These are phyloP conservation scores for Pangasius mekongensis DNA, from an alignment of 2,797 vertebrate genomes.

Conservation along the genomic window DNA sequence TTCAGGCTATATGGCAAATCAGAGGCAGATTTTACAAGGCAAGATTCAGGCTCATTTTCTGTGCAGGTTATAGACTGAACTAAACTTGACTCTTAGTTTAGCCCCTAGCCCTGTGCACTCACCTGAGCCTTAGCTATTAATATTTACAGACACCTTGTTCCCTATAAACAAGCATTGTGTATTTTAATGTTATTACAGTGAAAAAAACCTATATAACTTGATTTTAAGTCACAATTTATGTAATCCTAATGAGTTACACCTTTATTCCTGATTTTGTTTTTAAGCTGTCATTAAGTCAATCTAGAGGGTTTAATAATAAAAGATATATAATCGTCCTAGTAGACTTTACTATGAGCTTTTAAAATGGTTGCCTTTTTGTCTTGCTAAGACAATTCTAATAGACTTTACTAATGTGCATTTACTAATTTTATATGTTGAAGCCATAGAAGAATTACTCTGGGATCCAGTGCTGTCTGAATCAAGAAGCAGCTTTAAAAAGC, in stretches of 20 bases:
- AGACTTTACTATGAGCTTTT: conserved; percentile 23
- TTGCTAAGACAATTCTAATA: conserved; percentile 12
- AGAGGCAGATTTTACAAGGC: background rate
- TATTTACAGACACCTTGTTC: conserved; percentile 20
- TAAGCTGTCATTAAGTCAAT: conserved; percentile 16
- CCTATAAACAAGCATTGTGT: background rate
- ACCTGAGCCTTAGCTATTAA: conserved; percentile 15
- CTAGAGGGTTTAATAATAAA: conserved; percentile 23
- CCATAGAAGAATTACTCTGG: conserved; percentile 32
- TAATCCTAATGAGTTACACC: background rate
- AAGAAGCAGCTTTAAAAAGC: background rate
- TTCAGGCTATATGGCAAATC: background rate
- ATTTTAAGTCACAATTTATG: background rate
- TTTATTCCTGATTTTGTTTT: conserved; percentile 10
- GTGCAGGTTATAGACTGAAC: conserved; percentile 1
- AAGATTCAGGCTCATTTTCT: background rate
- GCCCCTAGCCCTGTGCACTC: conserved; percentile 1
- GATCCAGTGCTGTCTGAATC: conserved; percentile 2
- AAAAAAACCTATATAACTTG: background rate
- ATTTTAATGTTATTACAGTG: conserved; percentile 1
- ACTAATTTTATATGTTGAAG: conserved; percentile 15
- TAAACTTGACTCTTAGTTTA: background rate
- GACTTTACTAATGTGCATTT: conserved; percentile 17
- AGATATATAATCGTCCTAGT: conserved; percentile 26
- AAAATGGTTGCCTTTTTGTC: conserved; percentile 40